A percentile compares a stretch with the other conserved stretches of the same genome.
These are phyloP conservation scores for Burhinus bistriatus DNA, from an alignment of 2,113 vertebrate genomes.

Conservation along the genomic window DNA sequence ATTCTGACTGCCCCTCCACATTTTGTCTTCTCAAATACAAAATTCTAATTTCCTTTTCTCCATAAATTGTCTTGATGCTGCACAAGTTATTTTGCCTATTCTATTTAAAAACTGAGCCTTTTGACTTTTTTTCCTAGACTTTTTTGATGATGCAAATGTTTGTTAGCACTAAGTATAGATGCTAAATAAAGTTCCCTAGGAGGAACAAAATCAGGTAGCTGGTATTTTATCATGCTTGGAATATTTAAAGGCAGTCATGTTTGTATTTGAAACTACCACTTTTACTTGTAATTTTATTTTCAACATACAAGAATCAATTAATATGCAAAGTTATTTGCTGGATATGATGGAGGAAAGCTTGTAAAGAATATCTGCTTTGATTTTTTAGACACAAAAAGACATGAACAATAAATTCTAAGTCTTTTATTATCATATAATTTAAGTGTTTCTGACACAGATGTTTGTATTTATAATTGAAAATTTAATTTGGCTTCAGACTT, in stretches of 20 bases:
- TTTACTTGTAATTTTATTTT: neutral
- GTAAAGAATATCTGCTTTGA: neutral
- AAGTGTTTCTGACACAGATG: conserved; percentile 44
- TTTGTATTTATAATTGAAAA: conserved; percentile 71
- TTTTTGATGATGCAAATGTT: neutral
- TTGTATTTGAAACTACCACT: neutral
- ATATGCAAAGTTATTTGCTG: neutral
- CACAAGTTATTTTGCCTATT: neutral
- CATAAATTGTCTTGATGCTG: neutral
- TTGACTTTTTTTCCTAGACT: neutral
- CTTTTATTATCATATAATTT: conserved; percentile 22
- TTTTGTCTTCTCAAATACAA: neutral
- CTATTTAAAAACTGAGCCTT: neutral
- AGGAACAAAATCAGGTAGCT: neutral
- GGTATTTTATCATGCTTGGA: neutral
- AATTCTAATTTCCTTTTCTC: neutral
- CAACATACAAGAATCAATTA: neutral
- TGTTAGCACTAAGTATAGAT: neutral
- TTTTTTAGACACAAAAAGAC: neutral
- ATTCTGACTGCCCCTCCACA: neutral
- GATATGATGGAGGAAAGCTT: neutral
- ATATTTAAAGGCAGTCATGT: neutral
- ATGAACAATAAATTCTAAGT: neutral
- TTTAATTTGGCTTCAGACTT: conserved; percentile 60
- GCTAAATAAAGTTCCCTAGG: neutral